Base-by-base conservation (phyloP, 1,140 invertebrate species). In the Drosophila repletoides region DNA sequence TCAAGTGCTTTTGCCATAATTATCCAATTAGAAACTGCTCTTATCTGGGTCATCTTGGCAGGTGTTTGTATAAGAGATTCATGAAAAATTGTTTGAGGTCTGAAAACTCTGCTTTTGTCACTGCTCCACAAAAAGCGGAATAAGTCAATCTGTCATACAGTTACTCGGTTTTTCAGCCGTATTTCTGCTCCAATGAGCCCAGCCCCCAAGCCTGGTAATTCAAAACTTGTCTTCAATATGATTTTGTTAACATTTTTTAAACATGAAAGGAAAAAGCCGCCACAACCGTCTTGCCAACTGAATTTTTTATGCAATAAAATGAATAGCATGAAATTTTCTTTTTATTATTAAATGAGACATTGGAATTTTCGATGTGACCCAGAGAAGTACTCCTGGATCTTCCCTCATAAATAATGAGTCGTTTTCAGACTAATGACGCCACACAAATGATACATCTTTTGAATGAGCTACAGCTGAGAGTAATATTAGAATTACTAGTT, bases 131-230 rank as follows among this genome's bases (percentile, higher is more conserved):
- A 63, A 64, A 77, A 49, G 29, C 48, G 73, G 58, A 14, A 21
- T 2, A 51, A 76, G 65, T 76, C 70, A 65, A 19, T 33, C 52
- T 61, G 59, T 68, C 70, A 45, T 46, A 10, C 51, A 26, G 17
- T 41, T 21, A 38, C 1, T 53, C 21, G 19, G 28, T 15, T 26
- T 31, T 26, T n/a, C 45, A 29, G 31, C 19, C 34, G 22, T 15
- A 63, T 79, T 79, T 79, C 70, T 79, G 75, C 75, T 65, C 65
- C 75, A 79, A 53, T 79, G 34, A 17, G 29, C 29, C 31, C 15
- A 48, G 41, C 21, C n/a, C 29, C 29, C n/a, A 46, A 36, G n/a
- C 17, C 2, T 22, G 24, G 36, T 58, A 61, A 61, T 61, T 51
- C 12, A 51, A 61, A 79, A 48, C 64, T 46, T 31, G 56, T 22